phyloP scores from a whole-genome alignment of 1,140 invertebrate genomes.

The Drosophila punjabiensis region DNA sequence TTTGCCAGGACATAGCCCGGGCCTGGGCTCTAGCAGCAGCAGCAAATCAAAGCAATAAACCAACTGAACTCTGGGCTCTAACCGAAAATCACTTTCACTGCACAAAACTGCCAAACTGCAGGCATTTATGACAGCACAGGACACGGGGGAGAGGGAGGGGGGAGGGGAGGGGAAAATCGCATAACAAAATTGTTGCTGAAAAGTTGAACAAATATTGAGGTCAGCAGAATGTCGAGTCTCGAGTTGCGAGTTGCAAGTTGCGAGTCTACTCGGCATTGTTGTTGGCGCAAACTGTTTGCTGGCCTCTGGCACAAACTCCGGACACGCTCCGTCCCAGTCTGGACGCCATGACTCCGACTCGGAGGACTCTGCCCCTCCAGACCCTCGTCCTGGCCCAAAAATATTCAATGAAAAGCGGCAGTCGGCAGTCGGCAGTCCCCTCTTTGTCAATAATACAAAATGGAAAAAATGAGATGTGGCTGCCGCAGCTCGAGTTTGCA shows the following conservation, averaged over 20 bases:
- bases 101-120: conserved; percentile 76
- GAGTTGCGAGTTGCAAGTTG: conserved; percentile 26
- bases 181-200: conserved; percentile 81
- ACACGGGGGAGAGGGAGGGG: neutral
- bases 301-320: conserved; percentile 74
- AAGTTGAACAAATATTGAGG: conserved; percentile 81
- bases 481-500: conserved; percentile 33
- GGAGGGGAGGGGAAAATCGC: conserved; percentile 46
- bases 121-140: conserved; percentile 72
- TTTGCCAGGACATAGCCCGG: conserved; percentile 9
- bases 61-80: conserved; percentile 51
- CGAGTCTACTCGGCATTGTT: conserved; percentile 39
- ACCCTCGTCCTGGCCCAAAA: conserved; percentile 41
- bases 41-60: conserved; percentile 76
- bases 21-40: neutral
- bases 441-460: conserved; percentile 72
- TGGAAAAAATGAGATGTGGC: conserved; percentile 53
- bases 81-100: conserved; percentile 75
- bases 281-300: conserved; percentile 71
- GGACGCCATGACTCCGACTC: conserved; percentile 13
- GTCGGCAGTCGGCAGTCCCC: conserved; percentile 47
- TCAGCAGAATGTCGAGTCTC: conserved; percentile 70
- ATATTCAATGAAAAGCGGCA: conserved; percentile 78
- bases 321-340: conserved; percentile 58
- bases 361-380: neutral